Conservation (phyloP, 2,888 invertebrate species). For the Hirtodrosophila alboralis region DNA sequence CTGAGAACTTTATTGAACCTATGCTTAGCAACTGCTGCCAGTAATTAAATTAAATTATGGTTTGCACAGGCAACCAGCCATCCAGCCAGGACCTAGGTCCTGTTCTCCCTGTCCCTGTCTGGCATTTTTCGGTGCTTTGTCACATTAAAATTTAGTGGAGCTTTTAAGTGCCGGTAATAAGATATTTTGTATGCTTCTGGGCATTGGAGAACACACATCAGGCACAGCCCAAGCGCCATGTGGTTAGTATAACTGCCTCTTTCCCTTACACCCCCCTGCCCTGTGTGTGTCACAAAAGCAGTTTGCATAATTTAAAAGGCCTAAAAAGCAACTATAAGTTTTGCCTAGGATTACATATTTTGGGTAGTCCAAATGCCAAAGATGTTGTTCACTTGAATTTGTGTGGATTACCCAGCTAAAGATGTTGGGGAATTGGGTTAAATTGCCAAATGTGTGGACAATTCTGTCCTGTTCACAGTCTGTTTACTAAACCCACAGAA, state of each 20-base stretch:
- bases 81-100: constrained; percentile 1
- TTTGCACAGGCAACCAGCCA: constrained; percentile 22
- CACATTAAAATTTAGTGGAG: constrained; percentile 70
- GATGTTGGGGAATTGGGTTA: constrained; percentile 15
- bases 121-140: constrained; percentile 55
- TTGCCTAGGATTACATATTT: constrained; percentile 42
- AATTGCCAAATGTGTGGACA: constrained; percentile 17
- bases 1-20: constrained; percentile 63
- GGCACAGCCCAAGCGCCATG: constrained; percentile 24
- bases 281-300: constrained; percentile 40
- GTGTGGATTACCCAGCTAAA: constrained; percentile 1
- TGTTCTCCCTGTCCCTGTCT: constrained; percentile 8
- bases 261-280: not conserved
- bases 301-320: constrained; percentile 69
- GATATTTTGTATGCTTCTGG: constrained; percentile 67
- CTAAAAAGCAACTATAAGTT: constrained; percentile 64
- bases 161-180: constrained; percentile 69
- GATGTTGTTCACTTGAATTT: constrained; percentile 26
- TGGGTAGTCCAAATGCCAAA: constrained; percentile 14
- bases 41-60: constrained; percentile 74
- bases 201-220: constrained; percentile 46
- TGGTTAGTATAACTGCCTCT: constrained; percentile 11
- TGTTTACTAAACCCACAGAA: constrained; percentile 46
- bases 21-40: constrained; percentile 59
- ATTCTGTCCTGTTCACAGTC: constrained; percentile 45